phyloP scores from a whole-genome alignment of 2,888 invertebrate genomes.

The Trimorus sp. region DNA sequence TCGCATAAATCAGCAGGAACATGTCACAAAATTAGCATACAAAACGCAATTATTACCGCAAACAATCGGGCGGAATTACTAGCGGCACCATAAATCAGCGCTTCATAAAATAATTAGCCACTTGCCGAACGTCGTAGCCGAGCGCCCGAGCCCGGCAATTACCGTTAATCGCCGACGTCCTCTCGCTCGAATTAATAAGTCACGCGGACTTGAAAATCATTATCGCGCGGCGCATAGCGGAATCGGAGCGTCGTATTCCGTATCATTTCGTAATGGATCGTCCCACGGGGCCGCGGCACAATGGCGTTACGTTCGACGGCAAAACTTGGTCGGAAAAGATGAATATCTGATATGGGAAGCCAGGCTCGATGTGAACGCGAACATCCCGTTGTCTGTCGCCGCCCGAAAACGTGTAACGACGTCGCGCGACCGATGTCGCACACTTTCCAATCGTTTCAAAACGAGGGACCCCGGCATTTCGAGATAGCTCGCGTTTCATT shows the following conservation, averaged over 20 bases:
- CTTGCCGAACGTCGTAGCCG: conserved; percentile 28
- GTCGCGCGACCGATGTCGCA: conserved; percentile 31
- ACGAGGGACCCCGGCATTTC: neutral
- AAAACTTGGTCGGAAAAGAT: conserved; percentile 64
- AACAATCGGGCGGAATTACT: neutral
- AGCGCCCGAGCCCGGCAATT: conserved; percentile 37
- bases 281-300: conserved; percentile 74
- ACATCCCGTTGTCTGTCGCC: conserved; percentile 49
- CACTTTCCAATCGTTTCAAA: conserved; percentile 56
- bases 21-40: neutral
- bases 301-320: conserved; percentile 73
- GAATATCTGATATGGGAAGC: conserved; percentile 69
- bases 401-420: conserved; percentile 57
- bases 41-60: neutral
- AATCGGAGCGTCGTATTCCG: conserved; percentile 49
- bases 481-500: neutral
- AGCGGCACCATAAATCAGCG: conserved; percentile 30
- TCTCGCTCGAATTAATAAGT: conserved; percentile 48
- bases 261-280: conserved; percentile 75
- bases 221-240: conserved; percentile 38
- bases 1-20: too few relatives aligned
- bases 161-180: conserved; percentile 51
- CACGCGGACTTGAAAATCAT: conserved; percentile 45
- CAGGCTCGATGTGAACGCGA: conserved; percentile 62
- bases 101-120: conserved; percentile 46